Evolutionary conservation across 2,888 invertebrate species (phyloP).

Genomic region (Cyaniris semiargus): DNA sequence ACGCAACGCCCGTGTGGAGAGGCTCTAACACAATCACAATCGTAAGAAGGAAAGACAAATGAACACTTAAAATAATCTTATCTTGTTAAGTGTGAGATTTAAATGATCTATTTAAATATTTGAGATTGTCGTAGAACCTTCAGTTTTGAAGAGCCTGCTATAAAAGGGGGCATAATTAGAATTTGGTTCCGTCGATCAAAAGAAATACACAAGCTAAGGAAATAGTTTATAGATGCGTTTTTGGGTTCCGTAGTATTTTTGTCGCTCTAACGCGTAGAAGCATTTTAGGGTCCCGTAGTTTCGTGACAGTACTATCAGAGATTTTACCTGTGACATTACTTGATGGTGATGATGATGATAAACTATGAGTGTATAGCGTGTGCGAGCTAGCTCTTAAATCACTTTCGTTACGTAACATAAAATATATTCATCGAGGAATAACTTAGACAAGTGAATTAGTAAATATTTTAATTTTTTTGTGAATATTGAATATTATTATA

Average conservation of each 20-base stretch:
- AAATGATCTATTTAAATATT: neutral
- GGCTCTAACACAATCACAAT: neutral
- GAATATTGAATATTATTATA: neutral
- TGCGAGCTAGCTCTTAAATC: neutral
- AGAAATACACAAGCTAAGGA: no score
- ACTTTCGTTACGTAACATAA: slow-evolving; percentile 12
- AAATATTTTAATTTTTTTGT: neutral
- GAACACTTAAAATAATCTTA: neutral
- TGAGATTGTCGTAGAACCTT: neutral
- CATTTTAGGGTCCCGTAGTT: no score
- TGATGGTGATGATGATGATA: neutral
- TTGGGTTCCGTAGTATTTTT: neutral
- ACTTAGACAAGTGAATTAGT: neutral
- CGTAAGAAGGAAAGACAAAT: neutral
- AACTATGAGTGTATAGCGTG: neutral
- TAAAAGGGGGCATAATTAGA: neutral
- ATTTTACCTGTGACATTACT: neutral
- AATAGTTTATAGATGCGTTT: no score
- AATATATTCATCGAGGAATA: neutral
- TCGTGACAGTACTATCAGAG: neutral
- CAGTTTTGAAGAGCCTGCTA: neutral
- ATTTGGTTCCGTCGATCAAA: no score
- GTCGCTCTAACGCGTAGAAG: neutral
- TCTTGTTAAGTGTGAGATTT: slow-evolving; percentile 9
- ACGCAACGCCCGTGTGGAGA: no score